These are phyloP conservation scores for Elachura formosa DNA, from an alignment of 2,113 vertebrate species.

Conservation along the genomic window DNA sequence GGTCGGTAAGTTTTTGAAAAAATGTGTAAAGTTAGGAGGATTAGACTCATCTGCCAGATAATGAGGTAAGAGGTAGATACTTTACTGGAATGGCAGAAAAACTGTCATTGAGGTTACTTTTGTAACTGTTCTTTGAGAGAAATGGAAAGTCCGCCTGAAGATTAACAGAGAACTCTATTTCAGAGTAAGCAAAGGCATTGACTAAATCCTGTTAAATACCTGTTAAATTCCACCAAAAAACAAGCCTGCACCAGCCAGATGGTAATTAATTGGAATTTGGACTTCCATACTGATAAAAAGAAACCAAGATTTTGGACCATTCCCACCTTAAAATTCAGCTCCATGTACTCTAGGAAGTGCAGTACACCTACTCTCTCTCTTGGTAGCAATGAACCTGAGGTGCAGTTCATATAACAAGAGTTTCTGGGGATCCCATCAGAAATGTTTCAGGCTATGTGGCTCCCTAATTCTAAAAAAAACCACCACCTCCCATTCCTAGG, in stretches of 20 bases:
- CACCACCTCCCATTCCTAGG: neutral
- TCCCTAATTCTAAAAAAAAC: neutral
- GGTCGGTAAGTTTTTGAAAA: neutral
- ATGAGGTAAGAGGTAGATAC: neutral
- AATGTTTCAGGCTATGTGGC: neutral
- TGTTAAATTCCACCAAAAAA: neutral
- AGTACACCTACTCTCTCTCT: no score
- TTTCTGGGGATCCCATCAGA: neutral
- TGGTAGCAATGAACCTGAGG: neutral
- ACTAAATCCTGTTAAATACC: neutral
- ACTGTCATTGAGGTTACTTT: neutral
- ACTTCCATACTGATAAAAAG: neutral
- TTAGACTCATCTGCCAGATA: neutral
- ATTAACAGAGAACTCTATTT: neutral
- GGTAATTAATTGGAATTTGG: neutral
- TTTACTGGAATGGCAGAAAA: neutral
- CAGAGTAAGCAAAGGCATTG: neutral
- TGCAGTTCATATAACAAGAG: neutral
- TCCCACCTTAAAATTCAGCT: neutral
- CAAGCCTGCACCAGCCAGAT: neutral
- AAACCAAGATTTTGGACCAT: neutral
- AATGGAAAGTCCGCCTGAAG: neutral
- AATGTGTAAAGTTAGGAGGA: neutral
- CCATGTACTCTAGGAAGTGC: rapidly evolving
- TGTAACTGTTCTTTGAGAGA: neutral